Evolutionary conservation across 1,140 invertebrate species (phyloP), one percentile per base, ranked within the genome.

Genomic region (Thaumetopoea pityocampa): DNA sequence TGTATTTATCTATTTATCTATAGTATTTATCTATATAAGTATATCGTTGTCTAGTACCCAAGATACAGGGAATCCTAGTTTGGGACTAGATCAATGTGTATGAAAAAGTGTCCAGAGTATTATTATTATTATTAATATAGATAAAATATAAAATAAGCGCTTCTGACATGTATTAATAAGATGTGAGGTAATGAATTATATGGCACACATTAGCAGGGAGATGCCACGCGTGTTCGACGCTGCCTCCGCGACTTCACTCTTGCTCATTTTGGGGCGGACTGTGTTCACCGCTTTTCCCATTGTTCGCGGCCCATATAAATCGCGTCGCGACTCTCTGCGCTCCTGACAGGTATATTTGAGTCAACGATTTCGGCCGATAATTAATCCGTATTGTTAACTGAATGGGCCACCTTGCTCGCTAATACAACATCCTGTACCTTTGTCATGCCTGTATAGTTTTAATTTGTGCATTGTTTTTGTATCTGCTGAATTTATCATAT

Each of bases 291-390:
- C 71, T 47, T 60, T 72, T 78, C 78, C 79, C 79, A 81, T 83
- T 83, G 79, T 83, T 79, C 72, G 48, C 52, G 35, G 53, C 49
- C 64, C 61, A 66, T 73, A 83, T 83, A 83, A 83, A 83, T 83
- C 76, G 72, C 74, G 47, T 52, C 58, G 58, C 59, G 57, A 65
- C 71, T 61, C 65, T 60, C 63, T 69, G 63, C 67, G 67, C 50
- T 67, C 55, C 62, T 74, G 79, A 81, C 79, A 83, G 79, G 77
- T 84, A 84, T 81, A 81, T 84, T 84, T 81, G 74, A 81, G 67
- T 84, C 61, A 60, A 67, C 79, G 79, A 73, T 79, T 80, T 80
- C 61, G 61, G 60, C 56, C 77, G 74, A 78, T 84, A 84, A 84
- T 84, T 84, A 84, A 80, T 84, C 79, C 68, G 70, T 74, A 76